Evolutionary conservation across 2,888 invertebrate species (phyloP), one percentile per base, ranked within the genome.

Genomic region (Subacronicta megacephala): DNA sequence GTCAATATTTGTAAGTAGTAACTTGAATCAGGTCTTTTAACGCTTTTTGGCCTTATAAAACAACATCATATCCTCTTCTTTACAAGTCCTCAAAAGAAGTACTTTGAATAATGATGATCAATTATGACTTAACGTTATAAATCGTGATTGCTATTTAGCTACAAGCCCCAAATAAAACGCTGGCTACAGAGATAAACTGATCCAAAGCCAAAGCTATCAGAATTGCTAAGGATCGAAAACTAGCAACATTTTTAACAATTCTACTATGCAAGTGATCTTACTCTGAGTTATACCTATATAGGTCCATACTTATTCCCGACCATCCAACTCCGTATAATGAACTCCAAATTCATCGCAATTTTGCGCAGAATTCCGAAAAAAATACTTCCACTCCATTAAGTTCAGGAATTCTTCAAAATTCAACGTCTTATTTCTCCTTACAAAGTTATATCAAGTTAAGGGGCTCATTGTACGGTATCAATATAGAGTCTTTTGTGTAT

Each of bases 401-500:
- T 51, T 33, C 35, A 18, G 29, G 15, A 65, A 55, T 62, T 63
- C 26, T 62, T 65, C 43, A 58, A 54, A 64, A 57, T 58, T 68
- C 37, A 16, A 51, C 42, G 35, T 45, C 29, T 50, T 41, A 57
- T 57, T 62, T 44, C 26, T 55, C 31, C 40, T 54, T 35, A 59
- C 37, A 62, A 74, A 75, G 66, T 71, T 61, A 49, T 59, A 49
- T 20, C 40, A 54, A 64, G 60, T 62, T 71, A 23, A 51, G 46
- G 53, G 62, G 57, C 55, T 43, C 36, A 31, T 55, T 59, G 47
- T 70, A 53, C 35, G 46, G 20, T 60, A 38, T 55, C 47, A 62
- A 66, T 70, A 74, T 70, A 33, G 35, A 50, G 13, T 41, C 42
- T 44, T 73, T 74, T 72, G 65, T 72, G 60, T 51, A 43, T 43